Evolutionary conservation across 2,113 vertebrate species (phyloP).

Genomic region (Alethe castanea): DNA sequence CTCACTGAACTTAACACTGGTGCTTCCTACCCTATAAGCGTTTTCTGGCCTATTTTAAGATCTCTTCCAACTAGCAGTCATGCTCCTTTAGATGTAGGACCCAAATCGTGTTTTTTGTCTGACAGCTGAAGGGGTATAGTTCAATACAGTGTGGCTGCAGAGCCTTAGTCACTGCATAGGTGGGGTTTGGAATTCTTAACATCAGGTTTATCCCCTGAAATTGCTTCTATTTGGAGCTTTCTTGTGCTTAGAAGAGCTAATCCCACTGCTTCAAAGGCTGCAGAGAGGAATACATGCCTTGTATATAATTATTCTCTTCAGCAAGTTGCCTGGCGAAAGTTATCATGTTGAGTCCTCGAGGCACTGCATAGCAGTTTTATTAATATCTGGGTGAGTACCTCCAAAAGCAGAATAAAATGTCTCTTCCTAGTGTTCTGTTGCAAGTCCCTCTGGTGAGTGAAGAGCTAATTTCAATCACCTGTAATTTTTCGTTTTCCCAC

Average conservation of each 20-base stretch:
- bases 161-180: not conserved
- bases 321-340: not conserved
- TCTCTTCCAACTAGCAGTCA: not conserved
- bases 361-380: not conserved
- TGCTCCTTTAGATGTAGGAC: not conserved
- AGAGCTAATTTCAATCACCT: not conserved
- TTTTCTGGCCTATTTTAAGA: not conserved
- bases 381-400: not conserved
- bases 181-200: not conserved
- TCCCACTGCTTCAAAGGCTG: slow-evolving; percentile 29
- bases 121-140: not conserved
- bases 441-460: not conserved
- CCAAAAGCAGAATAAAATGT: not conserved
- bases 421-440: not conserved
- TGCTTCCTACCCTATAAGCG: not conserved
- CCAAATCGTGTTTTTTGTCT: not conserved
- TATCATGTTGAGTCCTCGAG: not conserved
- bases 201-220: slow-evolving; percentile 35
- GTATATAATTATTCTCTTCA: slow-evolving; percentile 29
- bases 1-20: not conserved
- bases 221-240: slow-evolving; percentile 48
- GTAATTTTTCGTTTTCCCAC: not conserved
- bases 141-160: not conserved
- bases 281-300: slow-evolving; percentile 1
- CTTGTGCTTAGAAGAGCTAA: slow-evolving; percentile 26